phyloP scores from a whole-genome alignment of 2,113 vertebrate genomes.

The Potamarius usumacintae region DNA sequence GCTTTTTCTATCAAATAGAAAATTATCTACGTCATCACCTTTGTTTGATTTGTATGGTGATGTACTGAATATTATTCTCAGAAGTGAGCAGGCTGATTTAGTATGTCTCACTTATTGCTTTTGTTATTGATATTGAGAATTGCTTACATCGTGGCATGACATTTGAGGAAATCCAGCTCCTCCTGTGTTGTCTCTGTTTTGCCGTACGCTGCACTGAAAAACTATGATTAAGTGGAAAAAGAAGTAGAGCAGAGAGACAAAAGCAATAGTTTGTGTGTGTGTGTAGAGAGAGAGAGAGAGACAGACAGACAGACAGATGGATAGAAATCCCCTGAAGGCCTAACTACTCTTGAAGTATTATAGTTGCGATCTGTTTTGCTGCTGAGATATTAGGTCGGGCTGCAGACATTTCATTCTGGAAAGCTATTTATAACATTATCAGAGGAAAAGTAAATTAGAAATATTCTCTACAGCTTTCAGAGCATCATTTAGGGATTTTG shows the following conservation, averaged over 20 bases:
- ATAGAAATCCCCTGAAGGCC: background rate
- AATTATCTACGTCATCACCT: background rate
- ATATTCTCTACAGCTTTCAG: background rate
- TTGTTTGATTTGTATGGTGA: background rate
- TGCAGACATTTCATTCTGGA: conserved; percentile 4
- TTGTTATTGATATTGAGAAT: background rate
- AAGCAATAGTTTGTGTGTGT: background rate
- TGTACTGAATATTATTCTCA: background rate
- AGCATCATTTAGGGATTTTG: background rate
- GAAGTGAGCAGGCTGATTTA: background rate
- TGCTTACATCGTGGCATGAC: background rate
- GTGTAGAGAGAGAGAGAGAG: background rate
- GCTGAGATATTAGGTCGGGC: conserved; percentile 17
- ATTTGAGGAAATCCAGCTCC: background rate
- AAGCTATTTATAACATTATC: conserved; percentile 36
- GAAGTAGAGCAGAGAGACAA: background rate
- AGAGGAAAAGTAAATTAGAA: conserved; percentile 19
- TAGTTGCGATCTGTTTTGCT: conserved; percentile 32
- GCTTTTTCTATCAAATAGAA: too few relatives aligned
- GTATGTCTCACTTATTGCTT: background rate
- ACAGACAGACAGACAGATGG: background rate
- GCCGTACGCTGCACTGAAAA: background rate
- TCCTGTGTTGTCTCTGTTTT: background rate
- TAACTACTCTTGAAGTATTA: conserved; percentile 24
- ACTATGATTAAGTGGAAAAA: background rate